phyloP scores from a whole-genome alignment of 2,797 vertebrate species.

The Hippopotamyrus pictus region DNA sequence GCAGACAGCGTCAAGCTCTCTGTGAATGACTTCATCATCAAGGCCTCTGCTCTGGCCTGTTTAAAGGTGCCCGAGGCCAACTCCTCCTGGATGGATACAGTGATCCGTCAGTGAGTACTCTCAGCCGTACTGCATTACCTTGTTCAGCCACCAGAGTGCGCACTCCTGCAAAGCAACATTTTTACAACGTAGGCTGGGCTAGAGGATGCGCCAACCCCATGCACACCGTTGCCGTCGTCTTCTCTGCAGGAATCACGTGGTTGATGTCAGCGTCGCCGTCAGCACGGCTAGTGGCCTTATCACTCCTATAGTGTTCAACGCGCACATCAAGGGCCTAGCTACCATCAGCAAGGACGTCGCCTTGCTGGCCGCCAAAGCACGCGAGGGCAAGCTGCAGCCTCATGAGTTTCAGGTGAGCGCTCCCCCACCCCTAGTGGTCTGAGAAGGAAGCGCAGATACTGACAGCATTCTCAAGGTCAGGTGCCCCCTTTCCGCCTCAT shows the following conservation, averaged over 20 bases:
- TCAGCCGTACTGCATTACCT: background rate
- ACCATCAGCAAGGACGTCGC: slow-evolving; percentile 78
- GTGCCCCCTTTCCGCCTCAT: background rate
- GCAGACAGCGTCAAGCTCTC: slow-evolving; percentile 84
- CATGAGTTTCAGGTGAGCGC: slow-evolving; percentile 86
- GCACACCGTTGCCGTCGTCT: background rate
- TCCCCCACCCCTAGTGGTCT: no score
- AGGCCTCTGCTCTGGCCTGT: slow-evolving; percentile 90
- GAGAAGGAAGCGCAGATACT: background rate
- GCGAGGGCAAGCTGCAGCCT: slow-evolving; percentile 91
- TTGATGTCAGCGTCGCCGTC: slow-evolving; percentile 88
- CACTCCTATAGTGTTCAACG: slow-evolving; percentile 93
- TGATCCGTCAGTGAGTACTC: slow-evolving; percentile 92
- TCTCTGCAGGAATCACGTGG: slow-evolving; percentile 83
- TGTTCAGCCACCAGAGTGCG: background rate
- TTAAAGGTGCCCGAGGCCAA: slow-evolving; percentile 95
- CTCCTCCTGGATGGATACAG: slow-evolving; percentile 95
- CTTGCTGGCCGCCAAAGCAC: slow-evolving; percentile 76
- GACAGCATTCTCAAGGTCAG: background rate
- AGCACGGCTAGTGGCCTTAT: slow-evolving; percentile 89
- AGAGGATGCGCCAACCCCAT: background rate
- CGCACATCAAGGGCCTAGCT: slow-evolving; percentile 86
- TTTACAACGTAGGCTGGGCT: background rate
- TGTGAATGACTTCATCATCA: slow-evolving; percentile 96
- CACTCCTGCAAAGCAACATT: background rate